Evolutionary conservation across 2,797 vertebrate genomes (phyloP).

Genomic region (Aldrovandia affinis): DNA sequence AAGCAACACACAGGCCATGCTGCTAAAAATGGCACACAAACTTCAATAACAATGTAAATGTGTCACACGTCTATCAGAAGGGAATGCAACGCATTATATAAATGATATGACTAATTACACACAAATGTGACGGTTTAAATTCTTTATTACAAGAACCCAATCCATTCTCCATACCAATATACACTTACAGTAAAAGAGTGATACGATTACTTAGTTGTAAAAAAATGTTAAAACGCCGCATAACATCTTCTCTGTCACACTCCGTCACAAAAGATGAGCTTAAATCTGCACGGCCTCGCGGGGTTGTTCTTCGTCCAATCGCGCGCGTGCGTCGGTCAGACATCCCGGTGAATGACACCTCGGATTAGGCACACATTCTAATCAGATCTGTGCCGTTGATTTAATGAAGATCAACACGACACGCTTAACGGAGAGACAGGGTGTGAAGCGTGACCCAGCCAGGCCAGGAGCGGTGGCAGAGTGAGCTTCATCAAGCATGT

Average conservation of each 20-base stretch:
- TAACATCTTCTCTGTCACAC: background rate
- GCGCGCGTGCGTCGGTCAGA: background rate
- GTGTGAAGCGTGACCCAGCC: background rate
- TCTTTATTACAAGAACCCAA: no score
- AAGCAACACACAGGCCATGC: no score
- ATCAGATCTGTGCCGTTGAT: background rate
- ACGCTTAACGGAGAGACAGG: background rate
- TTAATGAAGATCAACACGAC: background rate
- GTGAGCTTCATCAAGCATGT: background rate
- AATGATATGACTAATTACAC: no score
- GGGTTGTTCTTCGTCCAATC: background rate
- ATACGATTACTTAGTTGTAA: background rate
- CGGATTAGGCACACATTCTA: background rate
- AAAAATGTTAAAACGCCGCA: background rate
- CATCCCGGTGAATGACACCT: background rate
- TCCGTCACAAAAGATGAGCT: background rate
- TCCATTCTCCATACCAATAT: no score
- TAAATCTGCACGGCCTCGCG: background rate
- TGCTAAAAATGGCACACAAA: no score
- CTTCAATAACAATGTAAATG: no score
- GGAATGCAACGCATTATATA: no score
- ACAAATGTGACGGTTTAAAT: no score
- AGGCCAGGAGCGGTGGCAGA: background rate
- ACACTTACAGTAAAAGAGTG: no score
- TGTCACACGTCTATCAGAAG: no score